A percentile compares a stretch with the other conserved stretches of the same genome.
Conservation (phyloP, 64 coral and sea anemone species). For the Orbicella faveolata region DNA sequence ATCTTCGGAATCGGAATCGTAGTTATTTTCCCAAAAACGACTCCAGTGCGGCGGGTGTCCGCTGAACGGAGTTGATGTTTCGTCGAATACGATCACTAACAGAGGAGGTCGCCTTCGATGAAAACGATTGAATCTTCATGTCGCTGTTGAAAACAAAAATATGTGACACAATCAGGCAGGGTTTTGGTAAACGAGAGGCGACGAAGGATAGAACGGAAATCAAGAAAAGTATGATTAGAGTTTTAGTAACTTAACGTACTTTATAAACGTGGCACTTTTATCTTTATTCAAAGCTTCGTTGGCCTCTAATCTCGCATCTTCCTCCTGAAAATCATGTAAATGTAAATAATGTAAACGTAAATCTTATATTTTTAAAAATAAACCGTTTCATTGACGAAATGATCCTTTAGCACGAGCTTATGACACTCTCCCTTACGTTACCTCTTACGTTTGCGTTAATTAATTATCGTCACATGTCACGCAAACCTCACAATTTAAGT, state of each 20-base stretch:
- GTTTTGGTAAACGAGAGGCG: neutral
- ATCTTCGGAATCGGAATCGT: neutral
- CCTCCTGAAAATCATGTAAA: slow-evolving; percentile 51
- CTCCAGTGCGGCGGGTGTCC: slow-evolving; percentile 77
- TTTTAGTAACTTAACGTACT: slow-evolving; percentile 48
- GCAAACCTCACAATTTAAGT: too few species aligned
- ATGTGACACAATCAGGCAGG: neutral
- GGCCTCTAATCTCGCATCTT: slow-evolving; percentile 62
- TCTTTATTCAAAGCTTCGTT: slow-evolving; percentile 46
- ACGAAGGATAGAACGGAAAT: neutral
- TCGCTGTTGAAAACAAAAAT: slow-evolving; percentile 35
- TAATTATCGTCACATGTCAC: too few species aligned
- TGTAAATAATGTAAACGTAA: too few species aligned
- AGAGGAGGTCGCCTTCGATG: slow-evolving; percentile 74
- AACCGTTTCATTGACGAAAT: neutral
- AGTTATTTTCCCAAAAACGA: slow-evolving; percentile 62
- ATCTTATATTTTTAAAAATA: neutral
- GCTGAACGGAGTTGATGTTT: slow-evolving; percentile 89
- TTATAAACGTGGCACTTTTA: slow-evolving; percentile 86
- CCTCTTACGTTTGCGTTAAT: too few species aligned
- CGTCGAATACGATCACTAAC: slow-evolving; percentile 80
- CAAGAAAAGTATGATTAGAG: neutral
- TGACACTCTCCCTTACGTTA: too few species aligned
- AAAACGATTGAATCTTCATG: slow-evolving; percentile 79
- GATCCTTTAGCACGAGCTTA: neutral